These are phyloP conservation scores for Alfaro cultratus DNA, from an alignment of 2,797 vertebrate genomes.

Conservation along the genomic window DNA sequence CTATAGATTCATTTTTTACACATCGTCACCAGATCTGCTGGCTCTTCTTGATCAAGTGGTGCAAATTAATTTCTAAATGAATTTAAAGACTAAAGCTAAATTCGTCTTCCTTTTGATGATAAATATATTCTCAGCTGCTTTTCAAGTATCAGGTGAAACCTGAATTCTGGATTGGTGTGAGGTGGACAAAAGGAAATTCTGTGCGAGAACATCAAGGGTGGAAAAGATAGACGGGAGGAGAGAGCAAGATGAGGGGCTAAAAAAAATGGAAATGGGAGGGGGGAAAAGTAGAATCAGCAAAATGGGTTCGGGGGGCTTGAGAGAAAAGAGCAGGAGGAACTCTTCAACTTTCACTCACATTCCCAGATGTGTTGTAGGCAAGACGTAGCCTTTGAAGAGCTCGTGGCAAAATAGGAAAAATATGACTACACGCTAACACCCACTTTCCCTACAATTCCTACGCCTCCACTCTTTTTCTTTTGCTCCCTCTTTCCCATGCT, in stretches of 20 bases:
- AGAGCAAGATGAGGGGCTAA: constrained; percentile 14
- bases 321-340: constrained; percentile 71
- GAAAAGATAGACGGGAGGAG: constrained; percentile 8
- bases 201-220: constrained; percentile 41
- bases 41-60: constrained; percentile 62
- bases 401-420: constrained; percentile 77
- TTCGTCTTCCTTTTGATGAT: not conserved
- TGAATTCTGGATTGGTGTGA: constrained; percentile 14
- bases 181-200: constrained; percentile 52
- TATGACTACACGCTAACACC: constrained; percentile 50
- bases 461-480: constrained; percentile 55
- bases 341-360: constrained; percentile 82
- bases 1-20: constrained; percentile 47
- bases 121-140: not conserved
- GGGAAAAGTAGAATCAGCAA: constrained; percentile 55
- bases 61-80: constrained; percentile 57
- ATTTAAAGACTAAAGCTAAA: constrained; percentile 38
- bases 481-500: constrained; percentile 47
- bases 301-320: constrained; percentile 51
- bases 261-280: constrained; percentile 21
- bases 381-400: constrained; percentile 82
- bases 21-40: constrained; percentile 54
- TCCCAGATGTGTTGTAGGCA: constrained; percentile 82
- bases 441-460: constrained; percentile 45
- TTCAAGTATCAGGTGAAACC: not conserved